Base-by-base conservation (phyloP, 2,888 invertebrate genomes). In the Plebejus melissa region DNA sequence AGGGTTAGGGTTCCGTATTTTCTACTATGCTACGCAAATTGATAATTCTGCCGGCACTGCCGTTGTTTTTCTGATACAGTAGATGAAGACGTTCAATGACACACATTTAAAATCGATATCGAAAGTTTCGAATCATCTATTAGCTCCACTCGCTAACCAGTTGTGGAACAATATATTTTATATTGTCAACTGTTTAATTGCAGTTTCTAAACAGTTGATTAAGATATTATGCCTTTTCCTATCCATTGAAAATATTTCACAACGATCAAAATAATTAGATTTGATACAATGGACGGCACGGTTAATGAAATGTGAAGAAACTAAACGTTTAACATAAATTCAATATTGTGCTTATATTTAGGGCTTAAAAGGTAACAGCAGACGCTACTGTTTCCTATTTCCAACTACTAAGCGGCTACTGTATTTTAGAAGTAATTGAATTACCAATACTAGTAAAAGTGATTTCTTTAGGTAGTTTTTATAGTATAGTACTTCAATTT, bases 191-290 rank as follows among this genome's bases (percentile, higher is more conserved):
- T 32, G 72, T 28, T 50, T 72, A 72, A 72, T 72, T 72, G 32
- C 46, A 72, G 54, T 72, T 72, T 54, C 72, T 54, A 72, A 54
- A 54, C 11, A 50, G 41, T 54, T 72, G 72, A 54, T 72, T 72
- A 72, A 54, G 50, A 72, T 72, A 72, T 72, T 72, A 72, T 72
- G 72, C 32, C 54, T 54, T 72, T 54, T 72, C 54, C 72, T 72
- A 72, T 54, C 72, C 72, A 72, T 72, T 72, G 72, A 72, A 72
- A 72, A 72, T 72, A 72, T 54, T 72, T 72, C 72, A 54, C 72
- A 72, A 72, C 32, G 32, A 72, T 72, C 54, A 72, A 50, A 72
- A 72, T 72, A 72, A 72, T 72, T 72, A 72, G 72, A 50, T 50
- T 32, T 54, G 54, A 72, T 72, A 72, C 72, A 72, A 72, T 72